Base-by-base conservation (phyloP, 2,888 invertebrate species). In the Agrotis ipsilon region DNA sequence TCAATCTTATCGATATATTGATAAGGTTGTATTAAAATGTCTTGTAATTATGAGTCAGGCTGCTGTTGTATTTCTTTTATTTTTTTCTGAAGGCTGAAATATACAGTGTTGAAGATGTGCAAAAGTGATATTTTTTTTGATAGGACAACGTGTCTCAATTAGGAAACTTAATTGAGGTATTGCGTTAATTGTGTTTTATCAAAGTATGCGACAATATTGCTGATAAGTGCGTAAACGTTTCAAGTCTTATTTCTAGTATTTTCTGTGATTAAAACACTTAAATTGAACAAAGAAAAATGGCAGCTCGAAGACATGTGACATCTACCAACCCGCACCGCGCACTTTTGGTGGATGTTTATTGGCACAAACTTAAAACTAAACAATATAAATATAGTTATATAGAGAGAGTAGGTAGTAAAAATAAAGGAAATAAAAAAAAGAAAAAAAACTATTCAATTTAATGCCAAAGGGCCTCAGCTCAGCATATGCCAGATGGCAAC, bases 1-100 rank as follows among this genome's bases (percentile, higher is more conserved):
- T 57, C 74, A 77, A 62, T 69, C 63, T 78, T 67, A 80, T 71
- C 71, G 55, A 62, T 13, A 52, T 11, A 49, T 11, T 48, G 81
- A 78, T 81, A 81, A 49, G 58, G 13, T 9, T 61, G n/a, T 18
- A 57, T 67, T 68, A 71, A 64, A 81, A 46, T 66, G 13, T 66
- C 69, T 61, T 68, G 69, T 80, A 27, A 77, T 13, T 46, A 9
- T 67, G 74, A 73, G 18, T 72, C 65, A 74, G 39, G 32, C 14
- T 57, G 48, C 32, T 66, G n/a, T 11, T 39, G 16, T 49, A n/a
- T 54, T 62, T 45, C n/a, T n/a, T n/a, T n/a, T n/a, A n/a, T 21
- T 46, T 9, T 62, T 0, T 51, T 43, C 52, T 49, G 45, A 46
- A 7, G 16, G 2, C 61, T 61, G 5, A 32, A 21, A 54, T 16